Evolutionary conservation across 2,797 vertebrate species (phyloP).

Genomic region (Rhynchonycteris naso): DNA sequence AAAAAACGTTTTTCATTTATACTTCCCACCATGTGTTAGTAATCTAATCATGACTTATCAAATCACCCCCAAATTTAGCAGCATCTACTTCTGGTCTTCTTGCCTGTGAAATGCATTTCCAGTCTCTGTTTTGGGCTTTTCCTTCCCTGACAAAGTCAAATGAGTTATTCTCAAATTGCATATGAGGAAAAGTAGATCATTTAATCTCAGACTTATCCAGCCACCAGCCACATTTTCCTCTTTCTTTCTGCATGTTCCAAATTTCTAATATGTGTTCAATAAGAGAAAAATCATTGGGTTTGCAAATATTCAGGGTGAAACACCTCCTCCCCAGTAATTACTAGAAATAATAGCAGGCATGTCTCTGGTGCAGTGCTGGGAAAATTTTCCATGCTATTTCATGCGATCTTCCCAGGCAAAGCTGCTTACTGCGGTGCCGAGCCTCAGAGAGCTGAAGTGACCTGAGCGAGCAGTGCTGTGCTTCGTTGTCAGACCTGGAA

Average conservation of each 20-base stretch:
- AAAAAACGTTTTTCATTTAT: not conserved
- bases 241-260: not conserved
- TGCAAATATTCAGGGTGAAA: not conserved
- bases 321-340: not conserved
- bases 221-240: not conserved
- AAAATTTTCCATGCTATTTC: not conserved
- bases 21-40: not conserved
- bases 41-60: not conserved
- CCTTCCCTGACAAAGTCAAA: constrained; percentile 30
- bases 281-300: constrained; percentile 4
- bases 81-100: not conserved
- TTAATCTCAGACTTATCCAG: not conserved
- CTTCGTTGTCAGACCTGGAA: not conserved
- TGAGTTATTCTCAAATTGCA: not conserved
- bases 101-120: not conserved
- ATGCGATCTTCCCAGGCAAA: not conserved
- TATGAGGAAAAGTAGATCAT: not conserved
- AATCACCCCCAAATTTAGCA: not conserved
- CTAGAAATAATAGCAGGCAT: not conserved
- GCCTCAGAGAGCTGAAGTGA: not conserved
- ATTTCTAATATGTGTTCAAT: not conserved
- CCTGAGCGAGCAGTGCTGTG: not conserved
- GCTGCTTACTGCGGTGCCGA: not conserved
- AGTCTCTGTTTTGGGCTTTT: not conserved
- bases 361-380: not conserved